These are phyloP conservation scores for Jaculus jaculus DNA, from an alignment of 2,113 vertebrate species.

Conservation along the genomic window DNA sequence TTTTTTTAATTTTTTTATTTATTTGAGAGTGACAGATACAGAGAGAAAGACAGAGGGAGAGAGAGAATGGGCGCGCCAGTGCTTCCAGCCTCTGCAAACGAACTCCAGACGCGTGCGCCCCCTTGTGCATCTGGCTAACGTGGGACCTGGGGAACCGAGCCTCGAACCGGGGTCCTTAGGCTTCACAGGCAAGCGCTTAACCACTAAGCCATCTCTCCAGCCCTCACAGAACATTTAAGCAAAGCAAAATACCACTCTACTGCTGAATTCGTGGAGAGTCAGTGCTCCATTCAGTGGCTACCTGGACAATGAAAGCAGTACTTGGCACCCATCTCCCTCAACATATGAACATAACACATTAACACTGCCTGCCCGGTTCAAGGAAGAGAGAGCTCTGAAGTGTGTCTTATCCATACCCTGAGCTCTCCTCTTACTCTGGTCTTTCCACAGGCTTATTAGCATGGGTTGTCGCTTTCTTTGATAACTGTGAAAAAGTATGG, in stretches of 20 bases:
- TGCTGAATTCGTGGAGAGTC: conserved; percentile 56
- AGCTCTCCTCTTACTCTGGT: background rate
- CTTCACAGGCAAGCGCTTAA: too few species aligned
- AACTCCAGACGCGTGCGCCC: too few species aligned
- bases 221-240: conserved; percentile 84
- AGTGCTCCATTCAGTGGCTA: background rate
- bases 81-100: too few species aligned
- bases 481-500: conserved; percentile 9
- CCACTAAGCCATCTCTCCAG: too few species aligned
- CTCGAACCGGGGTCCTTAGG: too few species aligned
- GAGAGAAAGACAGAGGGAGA: too few species aligned
- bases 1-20: too few species aligned
- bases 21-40: too few species aligned
- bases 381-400: conserved; percentile 34
- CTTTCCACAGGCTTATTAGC: conserved; percentile 41
- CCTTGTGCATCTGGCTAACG: too few species aligned
- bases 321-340: conserved; percentile 70
- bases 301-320: background rate
- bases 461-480: background rate
- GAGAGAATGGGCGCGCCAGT: too few species aligned
- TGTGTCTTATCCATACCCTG: conserved; percentile 25
- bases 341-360: conserved; percentile 43
- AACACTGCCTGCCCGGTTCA: conserved; percentile 58
- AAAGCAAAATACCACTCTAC: conserved; percentile 82
- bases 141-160: too few species aligned